phyloP scores from a whole-genome alignment of 2,113 vertebrate species.

The Melanerpes formicivorus region DNA sequence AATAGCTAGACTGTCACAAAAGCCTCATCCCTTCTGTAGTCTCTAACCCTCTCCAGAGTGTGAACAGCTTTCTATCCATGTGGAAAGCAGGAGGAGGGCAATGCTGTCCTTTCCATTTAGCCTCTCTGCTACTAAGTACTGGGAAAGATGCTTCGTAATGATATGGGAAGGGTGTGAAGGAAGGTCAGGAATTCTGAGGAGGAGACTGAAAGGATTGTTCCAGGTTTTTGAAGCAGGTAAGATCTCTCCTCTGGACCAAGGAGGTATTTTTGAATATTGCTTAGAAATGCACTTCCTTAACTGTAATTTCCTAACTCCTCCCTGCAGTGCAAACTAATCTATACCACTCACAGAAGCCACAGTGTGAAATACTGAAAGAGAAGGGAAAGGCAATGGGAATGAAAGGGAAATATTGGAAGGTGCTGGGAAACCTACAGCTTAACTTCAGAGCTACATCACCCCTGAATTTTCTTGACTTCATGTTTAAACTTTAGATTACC shows the following conservation, averaged over 20 bases:
- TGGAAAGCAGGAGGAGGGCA: not conserved
- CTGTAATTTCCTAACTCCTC: not conserved
- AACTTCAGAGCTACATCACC: not conserved
- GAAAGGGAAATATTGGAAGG: not conserved
- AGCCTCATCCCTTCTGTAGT: not conserved
- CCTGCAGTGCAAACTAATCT: not conserved
- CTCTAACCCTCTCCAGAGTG: not conserved
- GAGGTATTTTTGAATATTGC: not conserved
- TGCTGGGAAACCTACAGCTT: not conserved
- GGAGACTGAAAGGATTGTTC: not conserved
- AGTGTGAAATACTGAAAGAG: not conserved
- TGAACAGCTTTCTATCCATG: not conserved
- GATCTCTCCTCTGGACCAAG: not conserved
- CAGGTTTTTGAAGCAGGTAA: not conserved
- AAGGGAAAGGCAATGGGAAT: not conserved
- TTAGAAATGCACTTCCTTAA: not conserved
- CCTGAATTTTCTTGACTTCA: not conserved
- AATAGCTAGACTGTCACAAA: not conserved
- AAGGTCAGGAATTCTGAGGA: not conserved
- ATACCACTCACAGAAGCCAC: not conserved
- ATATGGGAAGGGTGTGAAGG: not conserved
- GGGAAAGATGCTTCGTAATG: not conserved
- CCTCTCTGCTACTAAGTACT: not conserved
- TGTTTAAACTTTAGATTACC: not conserved
- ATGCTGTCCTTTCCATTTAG: not conserved